Percentiles rank a stretch among this genome's conserved stretches.
Conservation (phyloP, 2,888 invertebrate genomes). For the Sabatieria punctata region DNA sequence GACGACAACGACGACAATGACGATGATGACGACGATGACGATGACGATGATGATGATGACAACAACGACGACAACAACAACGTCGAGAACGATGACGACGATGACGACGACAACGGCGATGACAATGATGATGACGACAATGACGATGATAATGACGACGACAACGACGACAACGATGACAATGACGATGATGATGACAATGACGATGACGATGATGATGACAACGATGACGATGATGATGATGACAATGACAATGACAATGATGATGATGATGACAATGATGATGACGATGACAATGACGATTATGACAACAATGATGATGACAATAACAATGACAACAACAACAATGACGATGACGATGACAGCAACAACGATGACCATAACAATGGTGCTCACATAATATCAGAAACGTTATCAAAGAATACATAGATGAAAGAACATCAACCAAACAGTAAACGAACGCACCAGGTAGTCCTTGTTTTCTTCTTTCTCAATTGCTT, state of each 20-base stretch:
- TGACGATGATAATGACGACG: slow-evolving; percentile 3
- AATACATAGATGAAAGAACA: too few relatives aligned
- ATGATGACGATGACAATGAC: too few relatives aligned
- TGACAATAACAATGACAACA: not conserved
- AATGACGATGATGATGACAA: slow-evolving; percentile 5
- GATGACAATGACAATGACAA: not conserved
- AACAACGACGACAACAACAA: not conserved
- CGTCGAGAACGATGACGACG: slow-evolving; percentile 1
- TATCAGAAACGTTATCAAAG: too few relatives aligned
- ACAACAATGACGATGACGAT: too few relatives aligned
- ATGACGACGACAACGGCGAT: slow-evolving; percentile 3
- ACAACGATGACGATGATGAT: not conserved
- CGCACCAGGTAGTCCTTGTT: not conserved
- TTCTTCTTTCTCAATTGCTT: slow-evolving; percentile 1
- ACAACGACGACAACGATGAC: slow-evolving; percentile 1
- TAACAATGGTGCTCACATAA: too few relatives aligned
- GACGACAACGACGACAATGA: slow-evolving; percentile 4
- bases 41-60: slow-evolving; percentile 4
- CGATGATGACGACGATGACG: slow-evolving; percentile 6
- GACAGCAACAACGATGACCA: too few relatives aligned
- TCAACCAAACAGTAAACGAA: too few relatives aligned
- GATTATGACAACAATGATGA: too few relatives aligned
- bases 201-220: slow-evolving; percentile 6
- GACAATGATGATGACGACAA: slow-evolving; percentile 4
- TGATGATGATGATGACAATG: not conserved